These are phyloP conservation scores for Ephialtes manifestator DNA, from an alignment of 2,888 invertebrate species.

Conservation along the genomic window DNA sequence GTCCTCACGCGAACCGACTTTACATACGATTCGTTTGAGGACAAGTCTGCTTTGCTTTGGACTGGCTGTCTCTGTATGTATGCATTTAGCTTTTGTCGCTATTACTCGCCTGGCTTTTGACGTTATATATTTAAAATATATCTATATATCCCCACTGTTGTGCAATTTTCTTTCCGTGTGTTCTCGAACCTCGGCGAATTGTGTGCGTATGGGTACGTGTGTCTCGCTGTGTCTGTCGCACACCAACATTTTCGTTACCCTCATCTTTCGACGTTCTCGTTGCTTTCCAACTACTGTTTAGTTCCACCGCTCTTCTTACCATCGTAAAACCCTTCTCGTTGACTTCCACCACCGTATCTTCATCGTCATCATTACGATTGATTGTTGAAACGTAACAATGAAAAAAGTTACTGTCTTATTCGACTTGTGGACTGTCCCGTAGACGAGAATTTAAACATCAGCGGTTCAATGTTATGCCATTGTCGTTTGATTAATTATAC, in stretches of 20 bases:
- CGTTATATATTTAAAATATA: conserved; percentile 32
- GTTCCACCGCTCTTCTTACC: conserved; percentile 34
- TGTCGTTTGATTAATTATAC: conserved; percentile 48
- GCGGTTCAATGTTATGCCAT: conserved; percentile 43
- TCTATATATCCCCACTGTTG: conserved; percentile 24
- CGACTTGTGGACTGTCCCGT: conserved; percentile 40
- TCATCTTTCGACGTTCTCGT: conserved; percentile 72
- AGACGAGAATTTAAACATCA: conserved; percentile 17
- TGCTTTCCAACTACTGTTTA: conserved; percentile 56
- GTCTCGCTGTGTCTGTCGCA: conserved; percentile 56
- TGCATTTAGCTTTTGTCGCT: conserved; percentile 75
- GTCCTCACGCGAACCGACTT: conserved; percentile 35
- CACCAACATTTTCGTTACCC: conserved; percentile 63
- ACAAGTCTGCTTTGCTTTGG: conserved; percentile 48
- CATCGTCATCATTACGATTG: conserved; percentile 42
- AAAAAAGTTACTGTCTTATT: conserved; percentile 44
- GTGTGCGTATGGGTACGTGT: conserved; percentile 59
- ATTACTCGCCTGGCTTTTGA: conserved; percentile 62
- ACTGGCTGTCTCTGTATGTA: conserved; percentile 71
- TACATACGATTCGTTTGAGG: conserved; percentile 45
- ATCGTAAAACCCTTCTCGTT: conserved; percentile 35
- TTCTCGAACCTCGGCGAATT: conserved; percentile 47
- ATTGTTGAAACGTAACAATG: conserved; percentile 17
- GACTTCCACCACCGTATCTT: conserved; percentile 34
- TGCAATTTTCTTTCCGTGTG: conserved; percentile 53